Percentiles rank a stretch among this genome's conserved stretches.
Evolutionary conservation across 2,797 vertebrate genomes (phyloP).

Genomic region (Orestias chungarensis): DNA sequence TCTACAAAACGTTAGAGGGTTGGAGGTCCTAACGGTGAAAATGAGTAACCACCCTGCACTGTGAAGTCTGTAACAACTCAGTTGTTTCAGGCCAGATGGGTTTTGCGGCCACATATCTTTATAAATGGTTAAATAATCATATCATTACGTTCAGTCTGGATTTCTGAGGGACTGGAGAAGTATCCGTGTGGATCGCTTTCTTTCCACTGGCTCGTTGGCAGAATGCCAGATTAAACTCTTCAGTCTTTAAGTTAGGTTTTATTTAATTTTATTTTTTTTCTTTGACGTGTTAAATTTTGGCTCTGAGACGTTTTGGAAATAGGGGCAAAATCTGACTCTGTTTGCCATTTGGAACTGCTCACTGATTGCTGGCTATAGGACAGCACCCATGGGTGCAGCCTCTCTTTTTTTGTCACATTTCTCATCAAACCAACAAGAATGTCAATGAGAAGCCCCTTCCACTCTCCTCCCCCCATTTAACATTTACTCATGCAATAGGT

Average conservation of each 20-base stretch:
- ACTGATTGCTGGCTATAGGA: conserved; percentile 72
- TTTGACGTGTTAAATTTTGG: conserved; percentile 64
- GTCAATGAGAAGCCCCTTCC: conserved; percentile 74
- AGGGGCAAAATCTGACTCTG: conserved; percentile 63
- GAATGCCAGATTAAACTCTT: conserved; percentile 51
- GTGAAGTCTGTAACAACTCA: not conserved
- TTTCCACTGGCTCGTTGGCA: conserved; percentile 56
- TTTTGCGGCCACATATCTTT: not conserved
- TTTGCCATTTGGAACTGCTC: conserved; percentile 69
- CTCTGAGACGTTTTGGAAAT: conserved; percentile 57
- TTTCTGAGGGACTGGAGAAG: conserved; percentile 30
- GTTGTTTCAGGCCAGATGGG: not conserved
- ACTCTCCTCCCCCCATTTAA: conserved; percentile 67
- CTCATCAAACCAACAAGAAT: conserved; percentile 73
- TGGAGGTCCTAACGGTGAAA: not conserved
- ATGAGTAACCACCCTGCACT: not conserved
- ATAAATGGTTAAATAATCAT: conserved; percentile 39
- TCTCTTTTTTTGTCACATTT: conserved; percentile 54
- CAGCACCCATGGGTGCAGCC: conserved; percentile 76
- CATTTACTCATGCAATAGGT: conserved; percentile 81
- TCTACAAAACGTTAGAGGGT: not conserved
- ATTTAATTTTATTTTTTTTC: too few relatives aligned
- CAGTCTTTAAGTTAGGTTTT: conserved; percentile 39
- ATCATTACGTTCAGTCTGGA: conserved; percentile 40
- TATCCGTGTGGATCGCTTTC: conserved; percentile 39